Conservation (phyloP, 2,113 vertebrate species). For the Prunella fulvescens region DNA sequence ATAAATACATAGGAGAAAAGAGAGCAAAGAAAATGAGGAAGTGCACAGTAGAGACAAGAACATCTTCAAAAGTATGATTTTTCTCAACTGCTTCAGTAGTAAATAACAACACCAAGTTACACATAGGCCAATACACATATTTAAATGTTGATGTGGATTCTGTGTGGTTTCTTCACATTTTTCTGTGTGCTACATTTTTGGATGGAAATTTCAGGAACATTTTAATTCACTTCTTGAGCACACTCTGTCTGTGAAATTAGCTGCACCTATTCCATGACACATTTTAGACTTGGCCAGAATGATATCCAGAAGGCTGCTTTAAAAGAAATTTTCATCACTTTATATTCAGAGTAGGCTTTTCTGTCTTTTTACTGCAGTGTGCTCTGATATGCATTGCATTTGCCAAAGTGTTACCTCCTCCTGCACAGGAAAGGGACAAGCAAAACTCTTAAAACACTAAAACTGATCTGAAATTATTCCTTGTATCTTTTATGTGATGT, state of each 20-base stretch:
- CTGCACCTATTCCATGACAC: background rate
- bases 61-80: background rate
- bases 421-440: background rate
- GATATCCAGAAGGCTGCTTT: background rate
- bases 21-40: background rate
- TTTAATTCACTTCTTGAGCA: background rate
- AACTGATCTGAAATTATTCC: background rate
- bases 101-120: background rate
- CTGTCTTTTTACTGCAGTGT: background rate
- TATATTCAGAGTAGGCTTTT: background rate
- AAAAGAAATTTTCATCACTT: background rate
- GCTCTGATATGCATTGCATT: background rate
- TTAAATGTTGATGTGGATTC: background rate
- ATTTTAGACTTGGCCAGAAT: background rate
- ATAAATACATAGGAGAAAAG: background rate
- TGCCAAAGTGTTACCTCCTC: background rate
- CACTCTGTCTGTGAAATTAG: background rate
- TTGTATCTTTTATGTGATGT: accelerated
- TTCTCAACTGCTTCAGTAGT: background rate
- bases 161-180: background rate
- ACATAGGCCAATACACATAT: background rate
- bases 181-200: background rate
- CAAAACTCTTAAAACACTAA: background rate
- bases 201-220: background rate
- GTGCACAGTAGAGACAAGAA: background rate